Base-by-base conservation (phyloP, 1,140 invertebrate species). In the Drosophila asahinai region DNA sequence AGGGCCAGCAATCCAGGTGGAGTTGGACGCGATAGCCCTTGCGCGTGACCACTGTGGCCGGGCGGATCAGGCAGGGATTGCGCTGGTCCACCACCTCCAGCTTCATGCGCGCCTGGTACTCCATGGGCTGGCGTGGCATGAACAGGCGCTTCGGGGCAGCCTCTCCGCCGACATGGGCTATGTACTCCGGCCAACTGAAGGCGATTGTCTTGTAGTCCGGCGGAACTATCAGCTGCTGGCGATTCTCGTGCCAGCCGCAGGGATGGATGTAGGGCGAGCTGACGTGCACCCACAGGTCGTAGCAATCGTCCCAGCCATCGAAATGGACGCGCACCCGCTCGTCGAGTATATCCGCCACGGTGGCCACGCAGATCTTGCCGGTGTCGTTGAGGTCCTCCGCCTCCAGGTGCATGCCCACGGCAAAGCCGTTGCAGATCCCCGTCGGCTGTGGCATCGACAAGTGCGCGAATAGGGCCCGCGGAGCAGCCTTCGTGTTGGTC, bases 201-300 rank as follows among this genome's bases (percentile, higher is more conserved):
- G 93, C 93, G 55, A 96, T 94, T 8, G 86, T 83, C 19, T 86
- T 74, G 54, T 76, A 91, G 92, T 97, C 97, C 9, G 98, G 98
- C 17, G 97, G 97, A 25, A 97, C 98, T 6, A 99, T 94, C 57
- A 95, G 93, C 66, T 96, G 95, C 6, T 96, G 96, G 90, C 97
- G 96, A 52, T 97, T 95, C 81, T 97, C 95, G 91, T 98, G 98
- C 97, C 97, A 99, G 55, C 98, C 97, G 14, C 98, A 96, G 6
- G 98, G 97, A 94, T 98, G 98, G 61, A 99, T 98, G 89, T 98
- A 97, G 1, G 98, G 97, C 1, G 97, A 98, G 40, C 95, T 96
- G 0, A 96, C 95, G 87, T 98, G 96, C 51, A 97, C 95, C 98
- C 98, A 99, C 30, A 98, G 98, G 94, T 99, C 98, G 92, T 98